These are phyloP conservation scores for Phalera bucephala DNA, from an alignment of 2,888 invertebrate genomes.

Conservation along the genomic window DNA sequence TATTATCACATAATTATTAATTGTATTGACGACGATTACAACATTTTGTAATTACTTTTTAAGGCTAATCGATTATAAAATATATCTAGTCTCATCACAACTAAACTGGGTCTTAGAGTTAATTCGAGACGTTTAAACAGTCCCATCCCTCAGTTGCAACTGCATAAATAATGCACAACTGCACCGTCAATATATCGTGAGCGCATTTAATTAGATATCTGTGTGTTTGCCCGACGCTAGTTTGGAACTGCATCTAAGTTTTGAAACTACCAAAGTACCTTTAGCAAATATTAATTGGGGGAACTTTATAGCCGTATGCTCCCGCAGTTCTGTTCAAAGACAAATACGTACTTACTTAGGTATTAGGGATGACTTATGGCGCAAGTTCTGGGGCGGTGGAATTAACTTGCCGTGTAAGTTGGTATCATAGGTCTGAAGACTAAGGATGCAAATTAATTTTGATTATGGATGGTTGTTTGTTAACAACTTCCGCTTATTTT, in stretches of 20 bases:
- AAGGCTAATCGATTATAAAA: no score
- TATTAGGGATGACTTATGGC: constrained; percentile 44
- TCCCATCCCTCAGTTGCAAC: no score
- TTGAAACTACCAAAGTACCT: constrained; percentile 55
- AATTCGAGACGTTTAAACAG: no score
- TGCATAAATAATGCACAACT: no score
- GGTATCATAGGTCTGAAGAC: constrained; percentile 6
- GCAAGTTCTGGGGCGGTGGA: constrained; percentile 38
- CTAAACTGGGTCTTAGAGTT: no score
- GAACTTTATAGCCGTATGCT: constrained; percentile 48
- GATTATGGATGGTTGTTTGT: no score
- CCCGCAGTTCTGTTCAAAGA: constrained; percentile 47
- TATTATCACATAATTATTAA: no score
- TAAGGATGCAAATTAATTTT: constrained; percentile 1
- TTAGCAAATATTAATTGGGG: constrained; percentile 66
- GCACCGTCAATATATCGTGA: constrained; percentile 15
- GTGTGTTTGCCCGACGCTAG: constrained; percentile 27
- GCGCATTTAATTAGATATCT: constrained; percentile 38
- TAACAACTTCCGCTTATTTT: no score
- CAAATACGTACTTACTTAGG: constrained; percentile 47
- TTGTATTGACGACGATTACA: no score
- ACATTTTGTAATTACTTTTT: no score
- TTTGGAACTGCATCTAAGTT: constrained; percentile 54
- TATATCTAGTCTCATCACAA: no score
- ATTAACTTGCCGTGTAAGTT: constrained; percentile 21